These are phyloP conservation scores for Apis dorsata DNA, from an alignment of 1,140 invertebrate species.

Conservation along the genomic window DNA sequence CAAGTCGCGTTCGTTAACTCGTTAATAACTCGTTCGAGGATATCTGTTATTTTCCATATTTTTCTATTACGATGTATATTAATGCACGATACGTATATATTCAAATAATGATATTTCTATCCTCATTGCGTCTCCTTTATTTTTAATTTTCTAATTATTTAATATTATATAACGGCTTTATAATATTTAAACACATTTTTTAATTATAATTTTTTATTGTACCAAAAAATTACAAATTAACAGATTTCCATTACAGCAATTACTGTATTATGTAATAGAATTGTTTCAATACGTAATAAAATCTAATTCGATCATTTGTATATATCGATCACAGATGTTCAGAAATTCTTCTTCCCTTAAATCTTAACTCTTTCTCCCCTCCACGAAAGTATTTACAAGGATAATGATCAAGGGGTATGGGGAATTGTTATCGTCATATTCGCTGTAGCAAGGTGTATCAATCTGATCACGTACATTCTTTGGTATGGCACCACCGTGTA, in stretches of 20 bases:
- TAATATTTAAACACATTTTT: too few species aligned
- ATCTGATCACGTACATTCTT: slow-evolving; percentile 41
- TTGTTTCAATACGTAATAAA: too few species aligned
- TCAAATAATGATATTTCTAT: not conserved
- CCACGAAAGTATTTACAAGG: not conserved
- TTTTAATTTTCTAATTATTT: too few species aligned
- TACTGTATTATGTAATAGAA: too few species aligned
- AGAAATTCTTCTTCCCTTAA: too few species aligned
- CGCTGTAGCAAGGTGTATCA: not conserved
- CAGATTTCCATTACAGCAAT: too few species aligned
- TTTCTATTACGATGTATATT: not conserved
- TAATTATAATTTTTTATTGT: too few species aligned
- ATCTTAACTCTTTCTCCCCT: not conserved
- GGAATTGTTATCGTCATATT: not conserved
- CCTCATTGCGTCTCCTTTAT: too few species aligned
- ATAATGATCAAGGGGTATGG: not conserved
- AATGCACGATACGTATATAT: not conserved
- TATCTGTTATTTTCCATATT: not conserved
- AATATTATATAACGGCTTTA: too few species aligned
- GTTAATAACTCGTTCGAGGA: not conserved
- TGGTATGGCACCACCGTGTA: not conserved
- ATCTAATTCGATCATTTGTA: too few species aligned
- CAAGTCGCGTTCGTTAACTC: not conserved
- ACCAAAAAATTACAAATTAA: too few species aligned
- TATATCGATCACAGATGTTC: too few species aligned